Conservation (phyloP, 1,140 invertebrate genomes). For the Drosophila equinoxialis region DNA sequence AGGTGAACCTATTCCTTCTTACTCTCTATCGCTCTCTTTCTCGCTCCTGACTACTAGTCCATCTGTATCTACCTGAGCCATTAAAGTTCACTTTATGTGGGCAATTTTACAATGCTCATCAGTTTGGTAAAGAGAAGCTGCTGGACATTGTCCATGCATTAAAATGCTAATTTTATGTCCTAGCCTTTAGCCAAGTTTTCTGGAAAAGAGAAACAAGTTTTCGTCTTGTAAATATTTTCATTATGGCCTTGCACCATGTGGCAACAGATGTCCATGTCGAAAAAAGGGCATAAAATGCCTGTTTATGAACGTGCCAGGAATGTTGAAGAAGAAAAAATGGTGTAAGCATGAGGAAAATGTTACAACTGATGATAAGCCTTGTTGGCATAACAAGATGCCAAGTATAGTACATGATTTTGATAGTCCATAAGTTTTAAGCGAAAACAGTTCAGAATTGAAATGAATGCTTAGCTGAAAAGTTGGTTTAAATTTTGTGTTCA, state of each 20-base stretch:
- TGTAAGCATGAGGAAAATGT: not conserved
- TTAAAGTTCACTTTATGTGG: constrained; percentile 76
- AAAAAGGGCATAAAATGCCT: constrained; percentile 44
- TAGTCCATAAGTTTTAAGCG: not conserved
- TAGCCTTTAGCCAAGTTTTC: constrained; percentile 14
- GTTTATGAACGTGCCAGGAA: constrained; percentile 58
- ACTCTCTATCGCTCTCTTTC: not conserved
- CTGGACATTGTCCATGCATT: constrained; percentile 47
- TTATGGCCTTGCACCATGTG: constrained; percentile 37
- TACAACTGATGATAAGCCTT: constrained; percentile 10
- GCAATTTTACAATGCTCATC: constrained; percentile 53
- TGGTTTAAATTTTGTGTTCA: not conserved
- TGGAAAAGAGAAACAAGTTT: constrained; percentile 52
- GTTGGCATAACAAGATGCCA: constrained; percentile 4
- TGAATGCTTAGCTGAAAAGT: not conserved
- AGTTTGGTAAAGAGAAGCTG: constrained; percentile 10
- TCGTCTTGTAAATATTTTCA: constrained; percentile 62
- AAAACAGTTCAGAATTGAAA: not conserved
- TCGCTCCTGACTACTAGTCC: not conserved
- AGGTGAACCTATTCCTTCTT: not conserved
- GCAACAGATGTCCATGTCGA: constrained; percentile 50
- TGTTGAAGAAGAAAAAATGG: constrained; percentile 29
- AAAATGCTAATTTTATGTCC: constrained; percentile 78
- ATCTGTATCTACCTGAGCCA: constrained; percentile 49
- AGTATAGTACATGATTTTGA: constrained; percentile 4